Evolutionary conservation across 2,888 invertebrate genomes (phyloP), one percentile per base, ranked within the genome.

Genomic region (Calliphora vomitoria): DNA sequence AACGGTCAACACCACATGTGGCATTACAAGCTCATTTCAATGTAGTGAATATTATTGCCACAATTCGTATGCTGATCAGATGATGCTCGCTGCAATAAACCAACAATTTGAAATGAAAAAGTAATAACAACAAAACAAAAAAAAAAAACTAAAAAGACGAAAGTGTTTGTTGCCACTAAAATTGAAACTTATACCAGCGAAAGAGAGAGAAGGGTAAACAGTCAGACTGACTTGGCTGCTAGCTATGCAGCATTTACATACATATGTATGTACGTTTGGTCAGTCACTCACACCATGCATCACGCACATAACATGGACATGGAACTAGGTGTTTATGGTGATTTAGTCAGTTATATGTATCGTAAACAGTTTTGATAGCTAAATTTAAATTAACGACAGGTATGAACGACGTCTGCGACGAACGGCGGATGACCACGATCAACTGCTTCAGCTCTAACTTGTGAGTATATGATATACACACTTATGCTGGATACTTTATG

Each of bases 291-390:
- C 66, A 75, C 75, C 64, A 79, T 55, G 75, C 79, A 79, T 82
- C 87, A 75, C 58, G 79, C 79, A 82, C 50, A 74, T 58, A 85
- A 75, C 74, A 58, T 69, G 82, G 84, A 75, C 90, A 90, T 91
- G 90, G 91, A 92, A 92, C 91, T 91, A 92, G 92, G 93, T 93
- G 93, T 93, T 93, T 93, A 93, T 93, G 92, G 93, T 92, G 93
- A 93, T 93, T 93, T 93, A 93, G 93, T 93, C 93, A 92, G 91
- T 92, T 93, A 92, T 93, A 91, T 92, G 92, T 91, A 92, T 93
- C 93, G 92, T 93, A 93, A 93, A 93, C 92, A 91, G 91, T 92
- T 92, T 93, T 93, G 93, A 93, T 93, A 93, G 93, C 93, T 93
- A 93, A 93, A 93, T 93, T 93, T 93, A 91, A 92, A 92, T 91